Percentiles rank a stretch among this genome's conserved stretches.
phyloP scores from a whole-genome alignment of 1,140 invertebrate genomes.

The Trialeurodes vaporariorum region DNA sequence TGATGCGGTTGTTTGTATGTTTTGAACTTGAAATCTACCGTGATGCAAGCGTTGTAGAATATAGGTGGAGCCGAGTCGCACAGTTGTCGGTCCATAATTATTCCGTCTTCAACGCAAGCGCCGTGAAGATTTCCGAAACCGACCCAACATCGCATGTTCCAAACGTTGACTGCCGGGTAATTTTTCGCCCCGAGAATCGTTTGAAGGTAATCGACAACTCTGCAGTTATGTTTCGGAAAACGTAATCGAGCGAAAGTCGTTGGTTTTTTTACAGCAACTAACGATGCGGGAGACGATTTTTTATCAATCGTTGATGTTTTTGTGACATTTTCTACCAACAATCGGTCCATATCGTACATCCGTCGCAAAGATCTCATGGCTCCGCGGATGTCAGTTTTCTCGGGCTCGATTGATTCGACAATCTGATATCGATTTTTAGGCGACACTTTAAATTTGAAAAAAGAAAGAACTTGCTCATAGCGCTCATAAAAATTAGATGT shows the following conservation, averaged over 20 bases:
- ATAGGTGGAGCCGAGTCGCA: not conserved
- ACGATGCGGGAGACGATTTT: not conserved
- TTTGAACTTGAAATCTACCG: not conserved
- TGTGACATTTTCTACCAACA: not conserved
- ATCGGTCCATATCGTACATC: not conserved
- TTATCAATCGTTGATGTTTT: not conserved
- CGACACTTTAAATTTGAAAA: not conserved
- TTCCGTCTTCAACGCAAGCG: not conserved
- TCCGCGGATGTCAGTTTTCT: not conserved
- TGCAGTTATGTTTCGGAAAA: not conserved
- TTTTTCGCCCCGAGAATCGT: not conserved
- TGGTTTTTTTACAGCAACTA: no score
- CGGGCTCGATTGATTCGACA: not conserved
- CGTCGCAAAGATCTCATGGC: not conserved
- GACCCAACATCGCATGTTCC: not conserved
- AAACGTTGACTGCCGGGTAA: not conserved
- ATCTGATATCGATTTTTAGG: not conserved
- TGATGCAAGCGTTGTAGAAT: not conserved
- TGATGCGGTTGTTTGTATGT: not conserved
- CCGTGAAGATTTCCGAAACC: not conserved
- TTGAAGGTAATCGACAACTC: not conserved
- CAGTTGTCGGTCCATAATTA: not conserved
- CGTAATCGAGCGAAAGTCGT: not conserved
- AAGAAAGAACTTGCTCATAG: not conserved
- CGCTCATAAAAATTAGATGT: not conserved